Conservation (phyloP, 2,113 vertebrate species). For the Poecile atricapillus region DNA sequence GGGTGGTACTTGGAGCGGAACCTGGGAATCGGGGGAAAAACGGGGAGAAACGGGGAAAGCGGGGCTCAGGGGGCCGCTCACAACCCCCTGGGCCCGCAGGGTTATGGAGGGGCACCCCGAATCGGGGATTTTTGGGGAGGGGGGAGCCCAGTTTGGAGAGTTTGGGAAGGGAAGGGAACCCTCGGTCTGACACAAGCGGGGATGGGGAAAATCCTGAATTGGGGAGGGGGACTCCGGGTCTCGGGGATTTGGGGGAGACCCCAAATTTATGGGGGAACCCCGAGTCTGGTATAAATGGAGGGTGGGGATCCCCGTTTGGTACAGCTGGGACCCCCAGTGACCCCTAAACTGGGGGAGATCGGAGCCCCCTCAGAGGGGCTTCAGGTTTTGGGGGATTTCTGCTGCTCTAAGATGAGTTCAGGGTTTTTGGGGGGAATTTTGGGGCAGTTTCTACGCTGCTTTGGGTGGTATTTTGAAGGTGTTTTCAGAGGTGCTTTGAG, state of each 20-base stretch:
- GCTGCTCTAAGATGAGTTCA: accelerated
- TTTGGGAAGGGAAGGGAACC: background rate
- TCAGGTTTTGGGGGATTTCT: background rate
- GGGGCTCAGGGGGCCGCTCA: background rate
- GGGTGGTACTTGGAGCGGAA: background rate
- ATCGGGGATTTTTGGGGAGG: accelerated
- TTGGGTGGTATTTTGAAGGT: accelerated
- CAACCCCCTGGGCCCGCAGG: background rate
- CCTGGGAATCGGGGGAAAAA: background rate
- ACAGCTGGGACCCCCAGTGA: background rate
- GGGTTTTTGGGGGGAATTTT: no score
- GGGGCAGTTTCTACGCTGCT: accelerated
- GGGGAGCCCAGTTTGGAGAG: background rate
- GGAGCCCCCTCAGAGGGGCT: background rate
- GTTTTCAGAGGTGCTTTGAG: accelerated
- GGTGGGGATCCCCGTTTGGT: no score
- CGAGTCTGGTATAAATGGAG: accelerated
- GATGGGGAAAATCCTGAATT: background rate
- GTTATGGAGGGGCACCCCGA: background rate
- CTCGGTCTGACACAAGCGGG: background rate
- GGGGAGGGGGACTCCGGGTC: background rate
- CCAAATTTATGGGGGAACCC: background rate
- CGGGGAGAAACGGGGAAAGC: accelerated
- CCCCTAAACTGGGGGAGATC: no score
- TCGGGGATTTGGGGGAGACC: background rate